Evolutionary conservation across 2,113 vertebrate species (phyloP).

Genomic region (Peucedramus taeniatus): DNA sequence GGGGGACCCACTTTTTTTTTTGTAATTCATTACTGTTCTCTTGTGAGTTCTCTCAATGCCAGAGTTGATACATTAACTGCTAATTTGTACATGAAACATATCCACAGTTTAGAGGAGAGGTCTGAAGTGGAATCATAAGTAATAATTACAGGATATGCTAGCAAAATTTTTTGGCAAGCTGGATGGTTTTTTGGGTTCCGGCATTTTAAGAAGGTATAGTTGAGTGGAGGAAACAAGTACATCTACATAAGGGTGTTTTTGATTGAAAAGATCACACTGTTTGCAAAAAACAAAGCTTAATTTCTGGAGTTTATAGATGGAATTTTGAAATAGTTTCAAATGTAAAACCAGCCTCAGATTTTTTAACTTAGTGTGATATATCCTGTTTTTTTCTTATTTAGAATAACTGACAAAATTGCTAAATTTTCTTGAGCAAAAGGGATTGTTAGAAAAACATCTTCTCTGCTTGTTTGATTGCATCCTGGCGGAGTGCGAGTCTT

Average conservation of each 20-base stretch:
- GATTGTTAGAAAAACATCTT: background rate
- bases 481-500: background rate
- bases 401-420: background rate
- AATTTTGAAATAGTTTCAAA: background rate
- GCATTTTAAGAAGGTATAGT: background rate
- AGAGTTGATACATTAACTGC: background rate
- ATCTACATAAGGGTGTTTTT: background rate
- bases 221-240: background rate
- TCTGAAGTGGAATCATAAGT: background rate
- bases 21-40: background rate
- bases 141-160: background rate
- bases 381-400: accelerated
- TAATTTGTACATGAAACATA: background rate
- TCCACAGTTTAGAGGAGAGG: background rate
- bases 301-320: background rate
- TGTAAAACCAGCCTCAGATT: background rate
- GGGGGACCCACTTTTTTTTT: background rate
- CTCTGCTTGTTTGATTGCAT: background rate
- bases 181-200: background rate
- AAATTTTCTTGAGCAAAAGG: background rate
- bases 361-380: background rate
- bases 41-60: background rate
- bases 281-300: background rate
- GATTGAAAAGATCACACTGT: background rate
- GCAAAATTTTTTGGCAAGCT: background rate